phyloP scores from a whole-genome alignment of 2,113 vertebrate species.

The Rostratula benghalensis region DNA sequence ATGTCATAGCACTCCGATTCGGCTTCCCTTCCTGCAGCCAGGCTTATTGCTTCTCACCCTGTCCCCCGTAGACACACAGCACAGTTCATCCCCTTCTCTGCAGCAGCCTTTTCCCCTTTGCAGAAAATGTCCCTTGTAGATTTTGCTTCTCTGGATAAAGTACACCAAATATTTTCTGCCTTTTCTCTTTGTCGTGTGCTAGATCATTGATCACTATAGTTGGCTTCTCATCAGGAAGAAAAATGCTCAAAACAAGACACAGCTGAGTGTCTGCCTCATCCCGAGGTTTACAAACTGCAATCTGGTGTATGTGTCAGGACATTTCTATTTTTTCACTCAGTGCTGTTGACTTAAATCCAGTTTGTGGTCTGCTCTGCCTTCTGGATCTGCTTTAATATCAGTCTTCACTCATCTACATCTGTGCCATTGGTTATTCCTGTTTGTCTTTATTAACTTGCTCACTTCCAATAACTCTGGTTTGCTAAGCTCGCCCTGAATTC shows the following conservation, averaged over 20 bases:
- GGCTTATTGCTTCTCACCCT: neutral
- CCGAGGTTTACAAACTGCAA: neutral
- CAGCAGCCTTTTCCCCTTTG: neutral
- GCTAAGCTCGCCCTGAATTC: neutral
- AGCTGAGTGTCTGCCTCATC: neutral
- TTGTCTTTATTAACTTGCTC: neutral
- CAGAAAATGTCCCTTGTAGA: neutral
- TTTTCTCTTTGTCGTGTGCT: neutral
- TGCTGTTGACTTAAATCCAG: neutral
- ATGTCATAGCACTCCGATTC: neutral
- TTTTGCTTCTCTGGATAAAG: slow-evolving; percentile 1
- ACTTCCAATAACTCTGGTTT: neutral
- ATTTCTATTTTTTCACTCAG: neutral
- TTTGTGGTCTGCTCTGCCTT: neutral
- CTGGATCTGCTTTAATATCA: neutral
- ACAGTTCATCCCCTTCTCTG: neutral
- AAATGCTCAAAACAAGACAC: neutral
- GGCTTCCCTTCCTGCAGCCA: neutral
- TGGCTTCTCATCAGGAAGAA: neutral
- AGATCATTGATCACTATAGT: neutral
- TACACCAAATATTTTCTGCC: neutral
- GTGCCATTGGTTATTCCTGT: neutral
- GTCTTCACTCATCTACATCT: neutral
- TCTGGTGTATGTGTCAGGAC: neutral
- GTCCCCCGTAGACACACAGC: neutral